Evolutionary conservation across 2,797 vertebrate species (phyloP), one percentile per base, ranked within the genome.

Genomic region (Naso thynnoides): DNA sequence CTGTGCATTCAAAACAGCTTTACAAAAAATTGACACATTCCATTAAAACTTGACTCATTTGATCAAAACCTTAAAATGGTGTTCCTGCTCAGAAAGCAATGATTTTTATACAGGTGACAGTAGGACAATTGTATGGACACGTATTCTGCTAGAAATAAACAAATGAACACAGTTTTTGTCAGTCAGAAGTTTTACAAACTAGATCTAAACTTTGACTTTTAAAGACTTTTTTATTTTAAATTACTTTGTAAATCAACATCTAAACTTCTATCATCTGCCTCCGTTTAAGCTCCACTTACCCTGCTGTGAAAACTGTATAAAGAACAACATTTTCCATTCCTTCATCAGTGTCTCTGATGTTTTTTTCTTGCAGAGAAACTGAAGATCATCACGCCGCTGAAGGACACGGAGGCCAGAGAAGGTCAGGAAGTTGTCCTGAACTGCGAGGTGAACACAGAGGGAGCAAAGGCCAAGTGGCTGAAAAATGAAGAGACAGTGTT

Each of bases 401-500:
- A 96, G 84, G 97, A 99, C 91, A 95, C 94, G 2, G 94, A 95
- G 56, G 94, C 91, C 67, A 95, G 88, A 78, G 98, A 99, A 86
- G 95, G 95, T 75, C 92, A 97, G 83, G 98, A 99, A 91, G 93
- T 95, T 2, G 95, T 97, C 57, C 97, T 99, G 85, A 97, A 98
- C 92, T 99, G 98, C 45, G 98, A 99, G 93, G 97, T 98, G 75
- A 99, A 99, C 91, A 93, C 95, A 1, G 98, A 98, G 73, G 97
- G 96, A 70, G 97, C 97, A n/a, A 99, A 98, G 87, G 97, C 96
- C 73, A 99, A 99, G 78, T 99, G 98, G 98, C 95, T 97, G 90
- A 97, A 95, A 93, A 95, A 97, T 48, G 95, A 96, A 0, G 96
- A 98, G 75, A 95, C 95, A 2, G 90, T 99, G 87, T 99, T 98